A percentile compares a stretch with the other conserved stretches of the same genome.
Evolutionary conservation across 2,113 vertebrate species (phyloP).

Genomic region (Notothenia coriiceps): DNA sequence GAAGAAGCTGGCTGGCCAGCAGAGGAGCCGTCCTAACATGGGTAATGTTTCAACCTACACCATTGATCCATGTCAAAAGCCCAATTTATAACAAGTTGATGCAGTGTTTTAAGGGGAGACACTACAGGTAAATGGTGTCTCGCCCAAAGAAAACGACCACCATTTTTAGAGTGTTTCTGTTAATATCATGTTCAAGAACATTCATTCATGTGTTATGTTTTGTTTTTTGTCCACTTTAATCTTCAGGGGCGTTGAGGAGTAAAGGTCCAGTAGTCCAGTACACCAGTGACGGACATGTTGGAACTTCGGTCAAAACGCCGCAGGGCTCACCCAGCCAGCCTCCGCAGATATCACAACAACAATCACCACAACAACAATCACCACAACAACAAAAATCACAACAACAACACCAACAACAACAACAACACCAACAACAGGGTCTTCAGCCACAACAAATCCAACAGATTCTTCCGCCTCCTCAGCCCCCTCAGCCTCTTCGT

Average conservation of each 20-base stretch:
- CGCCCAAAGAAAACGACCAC: background rate
- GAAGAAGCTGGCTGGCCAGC: slow-evolving; percentile 93
- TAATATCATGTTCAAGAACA: background rate
- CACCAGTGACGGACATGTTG: slow-evolving; percentile 86
- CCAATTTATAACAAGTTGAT: background rate
- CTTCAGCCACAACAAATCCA: slow-evolving; percentile 9
- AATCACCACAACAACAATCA: background rate
- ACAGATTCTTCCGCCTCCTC: background rate
- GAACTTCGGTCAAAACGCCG: slow-evolving; percentile 52
- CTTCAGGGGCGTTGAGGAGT: slow-evolving; percentile 90
- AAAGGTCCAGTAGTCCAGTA: slow-evolving; percentile 98
- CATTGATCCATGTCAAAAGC: background rate
- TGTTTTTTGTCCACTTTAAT: background rate
- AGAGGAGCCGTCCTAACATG: slow-evolving; percentile 93
- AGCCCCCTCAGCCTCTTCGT: slow-evolving; percentile 44
- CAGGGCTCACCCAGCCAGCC: slow-evolving; percentile 45
- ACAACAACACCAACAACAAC: too few species aligned
- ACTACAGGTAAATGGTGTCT: too few species aligned
- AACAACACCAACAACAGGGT: slow-evolving; percentile 43
- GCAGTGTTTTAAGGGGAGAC: background rate
- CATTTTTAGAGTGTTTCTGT: background rate
- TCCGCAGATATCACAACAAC: slow-evolving; percentile 18
- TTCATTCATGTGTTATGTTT: background rate
- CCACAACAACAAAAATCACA: slow-evolving; percentile 32
- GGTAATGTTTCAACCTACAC: slow-evolving; percentile 77